Evolutionary conservation across 1,140 invertebrate genomes (phyloP), one percentile per base, ranked within the genome.

Genomic region (Chymomyza costata): DNA sequence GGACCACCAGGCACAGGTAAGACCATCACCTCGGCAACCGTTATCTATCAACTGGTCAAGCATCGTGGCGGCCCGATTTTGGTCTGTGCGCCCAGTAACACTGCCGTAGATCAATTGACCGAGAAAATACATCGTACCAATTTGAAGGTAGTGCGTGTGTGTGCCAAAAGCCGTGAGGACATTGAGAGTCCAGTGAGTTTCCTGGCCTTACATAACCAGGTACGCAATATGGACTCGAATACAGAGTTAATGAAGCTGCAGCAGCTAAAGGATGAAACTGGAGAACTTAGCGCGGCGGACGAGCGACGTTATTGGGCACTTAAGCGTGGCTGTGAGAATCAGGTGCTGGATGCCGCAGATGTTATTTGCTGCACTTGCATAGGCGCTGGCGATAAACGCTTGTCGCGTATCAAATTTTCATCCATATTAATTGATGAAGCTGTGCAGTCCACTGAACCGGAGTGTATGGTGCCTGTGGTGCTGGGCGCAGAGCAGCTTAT

Each of bases 291-390:
- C 0, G 92, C 91, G 0, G 90, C 91, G 0, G 97, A 99, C 87
- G 97, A 99, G 84, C 95, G 97, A 61, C 88, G 97, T 10, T 99
- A 98, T 82, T 88, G 96, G 15, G 91, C 93, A 31, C 85, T 99
- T 56, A 97, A 97, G 67, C 94, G 95, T 74, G 91, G 93, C 8
- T 93, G 95, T 18, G 97, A 99, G 84, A 91, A 95, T 53, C 93
- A 97, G 62, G 86, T 99, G 1, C 85, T 99, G 1, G 93, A 96
- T 73, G 94, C 94, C 17, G 97, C 98, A 6, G 97, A 99, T 87
- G 97, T 99, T 0, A 97, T 99, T 52, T 99, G 97, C 76, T 98
- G 96, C 67, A 99, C 97, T 0, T 99, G 97, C 87, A 97, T 99
- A 1, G 96, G 97, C 31, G 97, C 97, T 15, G 97, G 97, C 2